Percentiles rank a stretch among this genome's conserved stretches.
These are phyloP conservation scores for Centropus unirufus DNA, from an alignment of 2,113 vertebrate genomes.

Conservation along the genomic window DNA sequence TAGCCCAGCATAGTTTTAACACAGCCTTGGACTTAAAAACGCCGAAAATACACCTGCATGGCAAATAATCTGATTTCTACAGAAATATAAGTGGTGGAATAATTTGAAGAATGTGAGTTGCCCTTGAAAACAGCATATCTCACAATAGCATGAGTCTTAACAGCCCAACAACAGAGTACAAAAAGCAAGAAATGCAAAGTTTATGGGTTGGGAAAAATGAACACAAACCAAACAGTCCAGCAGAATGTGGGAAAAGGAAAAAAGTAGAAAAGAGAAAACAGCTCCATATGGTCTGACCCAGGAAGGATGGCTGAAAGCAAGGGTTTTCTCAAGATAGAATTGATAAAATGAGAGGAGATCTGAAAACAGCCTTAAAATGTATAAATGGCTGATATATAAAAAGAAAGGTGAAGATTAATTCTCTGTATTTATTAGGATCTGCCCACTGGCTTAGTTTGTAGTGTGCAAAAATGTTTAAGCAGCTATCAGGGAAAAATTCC, in stretches of 20 bases:
- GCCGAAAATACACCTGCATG: background rate
- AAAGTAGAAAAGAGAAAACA: background rate
- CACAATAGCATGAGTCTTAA: background rate
- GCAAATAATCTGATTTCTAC: background rate
- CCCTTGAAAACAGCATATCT: background rate
- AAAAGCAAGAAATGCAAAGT: background rate
- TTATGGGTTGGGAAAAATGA: background rate
- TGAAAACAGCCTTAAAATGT: background rate
- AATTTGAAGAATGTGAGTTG: background rate
- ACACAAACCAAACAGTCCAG: background rate
- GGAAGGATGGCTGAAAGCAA: background rate
- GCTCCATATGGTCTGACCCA: background rate
- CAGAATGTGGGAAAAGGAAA: background rate
- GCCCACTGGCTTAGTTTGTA: background rate
- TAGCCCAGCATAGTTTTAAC: background rate
- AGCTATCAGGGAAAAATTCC: background rate
- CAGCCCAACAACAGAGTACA: background rate
- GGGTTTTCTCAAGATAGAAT: background rate
- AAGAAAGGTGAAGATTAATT: background rate
- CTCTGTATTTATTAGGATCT: background rate
- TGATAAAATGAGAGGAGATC: background rate
- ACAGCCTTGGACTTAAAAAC: background rate
- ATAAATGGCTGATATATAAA: background rate
- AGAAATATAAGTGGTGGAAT: background rate
- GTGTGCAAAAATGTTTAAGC: background rate